These are phyloP conservation scores for Proales similis DNA, from an alignment of 1,140 invertebrate genomes.

Conservation along the genomic window DNA sequence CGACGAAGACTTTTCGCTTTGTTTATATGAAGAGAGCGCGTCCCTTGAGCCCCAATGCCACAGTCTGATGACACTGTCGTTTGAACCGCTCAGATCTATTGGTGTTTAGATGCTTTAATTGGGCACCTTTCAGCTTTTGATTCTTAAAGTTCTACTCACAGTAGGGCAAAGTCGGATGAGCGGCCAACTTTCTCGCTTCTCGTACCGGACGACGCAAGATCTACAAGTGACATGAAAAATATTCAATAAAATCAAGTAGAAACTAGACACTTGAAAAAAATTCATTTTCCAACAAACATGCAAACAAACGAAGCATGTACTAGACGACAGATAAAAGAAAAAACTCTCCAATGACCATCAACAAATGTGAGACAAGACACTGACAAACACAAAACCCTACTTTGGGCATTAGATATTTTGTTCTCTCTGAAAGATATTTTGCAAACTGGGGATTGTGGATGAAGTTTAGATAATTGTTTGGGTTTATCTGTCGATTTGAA, in stretches of 20 bases:
- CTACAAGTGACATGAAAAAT: not conserved
- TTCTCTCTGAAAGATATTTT: conserved; percentile 83
- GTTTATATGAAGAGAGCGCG: conserved; percentile 75
- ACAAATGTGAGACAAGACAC: conserved; percentile 5
- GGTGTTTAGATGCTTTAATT: conserved; percentile 18
- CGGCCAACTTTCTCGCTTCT: conserved; percentile 84
- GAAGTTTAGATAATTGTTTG: conserved; percentile 39
- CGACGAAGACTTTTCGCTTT: conserved; percentile 73
- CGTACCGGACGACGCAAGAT: conserved; percentile 62
- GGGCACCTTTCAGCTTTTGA: no score
- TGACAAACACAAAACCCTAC: conserved; percentile 6
- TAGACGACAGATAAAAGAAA: no score
- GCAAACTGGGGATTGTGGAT: conserved; percentile 85
- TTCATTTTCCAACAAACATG: no score
- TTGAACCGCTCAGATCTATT: conserved; percentile 83
- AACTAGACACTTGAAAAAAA: no score
- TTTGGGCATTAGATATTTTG: conserved; percentile 71
- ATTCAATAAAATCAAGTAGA: conserved; percentile 8
- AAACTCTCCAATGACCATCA: no score
- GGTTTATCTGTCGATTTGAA: conserved; percentile 22
- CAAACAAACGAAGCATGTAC: no score
- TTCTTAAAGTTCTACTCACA: conserved; percentile 63
- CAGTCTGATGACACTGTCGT: conserved; percentile 90
- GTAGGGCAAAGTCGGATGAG: conserved; percentile 79
- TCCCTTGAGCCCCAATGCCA: conserved; percentile 95